Conservation (phyloP, 2,797 vertebrate genomes). For the Betta splendens region DNA sequence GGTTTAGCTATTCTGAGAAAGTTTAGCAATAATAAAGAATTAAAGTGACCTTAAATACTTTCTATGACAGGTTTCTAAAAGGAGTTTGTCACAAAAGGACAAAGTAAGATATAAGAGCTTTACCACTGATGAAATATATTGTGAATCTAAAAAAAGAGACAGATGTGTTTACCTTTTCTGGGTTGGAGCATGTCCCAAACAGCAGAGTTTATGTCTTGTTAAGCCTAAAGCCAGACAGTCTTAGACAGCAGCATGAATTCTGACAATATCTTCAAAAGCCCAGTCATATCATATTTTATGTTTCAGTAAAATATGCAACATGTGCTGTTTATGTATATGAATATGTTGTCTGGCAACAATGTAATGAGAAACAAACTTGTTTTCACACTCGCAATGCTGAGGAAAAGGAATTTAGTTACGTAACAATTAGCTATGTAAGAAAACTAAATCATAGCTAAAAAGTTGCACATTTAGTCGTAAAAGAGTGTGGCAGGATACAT, state of each 20-base stretch:
- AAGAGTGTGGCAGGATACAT: not conserved
- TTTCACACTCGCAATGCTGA: slow-evolving; percentile 32
- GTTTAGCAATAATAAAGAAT: slow-evolving; percentile 14
- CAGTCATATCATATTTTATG: slow-evolving; percentile 16
- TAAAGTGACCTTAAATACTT: not conserved
- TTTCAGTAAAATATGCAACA: slow-evolving; percentile 17
- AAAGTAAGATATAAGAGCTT: not conserved
- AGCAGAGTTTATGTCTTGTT: too few species aligned
- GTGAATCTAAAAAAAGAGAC: not conserved
- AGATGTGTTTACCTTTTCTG: not conserved
- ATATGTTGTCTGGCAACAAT: slow-evolving; percentile 37
- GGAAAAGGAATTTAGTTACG: slow-evolving; percentile 27
- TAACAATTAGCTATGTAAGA: not conserved
- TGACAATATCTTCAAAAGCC: not conserved
- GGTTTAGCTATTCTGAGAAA: slow-evolving; percentile 1
- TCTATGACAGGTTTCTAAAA: not conserved
- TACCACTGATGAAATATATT: not conserved
- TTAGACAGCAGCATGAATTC: not conserved
- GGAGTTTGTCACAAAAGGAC: not conserved
- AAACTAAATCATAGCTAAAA: not conserved
- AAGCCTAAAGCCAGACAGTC: not conserved
- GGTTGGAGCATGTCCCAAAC: not conserved
- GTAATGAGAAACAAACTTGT: slow-evolving; percentile 47
- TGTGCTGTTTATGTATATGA: slow-evolving; percentile 34
- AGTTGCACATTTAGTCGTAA: not conserved